phyloP scores from a whole-genome alignment of 2,888 invertebrate species.

The Eurytoma adleriae region DNA sequence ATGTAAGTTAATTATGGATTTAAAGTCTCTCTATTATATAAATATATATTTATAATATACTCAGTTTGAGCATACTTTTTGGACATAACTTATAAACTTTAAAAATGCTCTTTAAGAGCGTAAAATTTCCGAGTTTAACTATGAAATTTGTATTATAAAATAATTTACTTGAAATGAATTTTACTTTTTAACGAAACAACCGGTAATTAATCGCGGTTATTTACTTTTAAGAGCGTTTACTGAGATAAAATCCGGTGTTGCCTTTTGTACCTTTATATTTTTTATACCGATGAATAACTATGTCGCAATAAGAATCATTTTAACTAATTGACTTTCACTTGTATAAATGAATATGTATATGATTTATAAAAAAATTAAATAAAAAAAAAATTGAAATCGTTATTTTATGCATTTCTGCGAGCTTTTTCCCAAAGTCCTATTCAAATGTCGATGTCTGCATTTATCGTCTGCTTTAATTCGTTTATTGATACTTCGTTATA shows the following conservation, averaged over 20 bases:
- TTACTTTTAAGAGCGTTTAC: too few relatives aligned
- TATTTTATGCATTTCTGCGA: too few relatives aligned
- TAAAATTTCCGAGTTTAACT: background rate
- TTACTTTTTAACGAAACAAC: too few relatives aligned
- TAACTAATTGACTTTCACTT: background rate
- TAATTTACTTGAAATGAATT: background rate
- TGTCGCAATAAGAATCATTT: background rate
- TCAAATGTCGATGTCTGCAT: too few relatives aligned
- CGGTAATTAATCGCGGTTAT: too few relatives aligned
- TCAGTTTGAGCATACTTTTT: slow-evolving; percentile 18
- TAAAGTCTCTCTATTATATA: background rate
- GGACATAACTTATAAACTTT: slow-evolving; percentile 1
- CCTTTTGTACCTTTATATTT: slow-evolving; percentile 1
- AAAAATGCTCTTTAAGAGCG: slow-evolving; percentile 23
- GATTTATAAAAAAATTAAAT: too few relatives aligned
- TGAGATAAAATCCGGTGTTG: background rate
- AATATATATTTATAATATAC: slow-evolving; percentile 25
- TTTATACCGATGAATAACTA: background rate
- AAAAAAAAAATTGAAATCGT: too few relatives aligned
- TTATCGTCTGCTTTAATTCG: too few relatives aligned
- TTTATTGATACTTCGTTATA: too few relatives aligned
- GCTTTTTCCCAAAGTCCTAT: too few relatives aligned
- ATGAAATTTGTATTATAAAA: slow-evolving; percentile 4
- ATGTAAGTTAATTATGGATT: background rate
- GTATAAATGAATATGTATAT: background rate